phyloP scores from a whole-genome alignment of 2,888 invertebrate genomes.

The Xestia c-nigrum region DNA sequence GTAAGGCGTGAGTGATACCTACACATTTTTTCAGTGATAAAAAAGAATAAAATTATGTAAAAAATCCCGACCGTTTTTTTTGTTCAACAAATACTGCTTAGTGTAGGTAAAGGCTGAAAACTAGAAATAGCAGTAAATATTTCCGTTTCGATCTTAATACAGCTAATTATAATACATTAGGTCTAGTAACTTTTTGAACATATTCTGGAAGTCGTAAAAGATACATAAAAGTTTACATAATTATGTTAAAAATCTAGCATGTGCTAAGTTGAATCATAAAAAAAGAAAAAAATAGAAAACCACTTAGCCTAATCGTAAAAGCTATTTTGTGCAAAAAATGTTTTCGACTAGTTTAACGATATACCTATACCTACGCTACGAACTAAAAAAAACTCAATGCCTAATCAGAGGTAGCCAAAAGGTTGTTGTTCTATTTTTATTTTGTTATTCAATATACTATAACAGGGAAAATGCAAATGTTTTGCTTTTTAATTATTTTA shows the following conservation, averaged over 20 bases:
- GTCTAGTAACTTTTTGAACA: neutral
- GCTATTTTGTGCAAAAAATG: conserved; percentile 33
- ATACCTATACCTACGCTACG: neutral
- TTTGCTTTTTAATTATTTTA: no score
- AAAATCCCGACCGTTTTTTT: neutral
- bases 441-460: no score
- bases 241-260: neutral
- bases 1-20: no score
- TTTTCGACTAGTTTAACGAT: neutral
- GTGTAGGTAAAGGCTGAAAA: neutral
- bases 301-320: conserved; percentile 39
- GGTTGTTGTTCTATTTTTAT: no score
- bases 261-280: conserved; percentile 12
- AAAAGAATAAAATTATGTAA: neutral
- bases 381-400: conserved; percentile 29
- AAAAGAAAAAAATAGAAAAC: conserved; percentile 20
- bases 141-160: neutral
- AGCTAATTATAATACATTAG: neutral
- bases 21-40: neutral
- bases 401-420: conserved; percentile 31
- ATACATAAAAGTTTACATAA: neutral
- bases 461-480: no score
- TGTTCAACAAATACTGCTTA: neutral
- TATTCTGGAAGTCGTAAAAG: neutral
- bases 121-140: neutral